Base-by-base conservation (phyloP, 2,888 invertebrate genomes). In the Chrysotoxum bicinctum region DNA sequence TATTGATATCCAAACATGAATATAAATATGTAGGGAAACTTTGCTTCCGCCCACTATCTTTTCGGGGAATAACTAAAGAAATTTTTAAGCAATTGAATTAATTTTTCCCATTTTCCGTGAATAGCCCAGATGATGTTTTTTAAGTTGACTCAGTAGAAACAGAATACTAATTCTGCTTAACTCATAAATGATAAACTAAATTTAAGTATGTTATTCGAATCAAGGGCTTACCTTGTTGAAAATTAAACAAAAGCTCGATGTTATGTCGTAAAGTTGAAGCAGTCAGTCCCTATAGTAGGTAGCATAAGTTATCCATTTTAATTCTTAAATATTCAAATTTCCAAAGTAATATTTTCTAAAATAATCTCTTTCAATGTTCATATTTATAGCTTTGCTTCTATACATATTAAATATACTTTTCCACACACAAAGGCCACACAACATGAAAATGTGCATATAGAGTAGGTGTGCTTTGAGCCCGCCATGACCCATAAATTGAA, bases 401-500 rank as follows among this genome's bases (percentile, higher is more conserved):
- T 26, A 14, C 3, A 6, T 50, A 50, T 50, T 23, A 26, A 23
- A 50, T 50, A 50, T 7, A 23, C 50, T 14, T 40, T 60, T 40
- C 21, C 10, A 40, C 8, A 40, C n/a, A 37, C 60, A 26, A 26
- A 26, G 37, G n/a, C 60, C 60, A 23, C 58, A 23, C 40, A 60
- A n/a, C 40, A 23, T 14, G 9, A 16, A 5, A 32, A n/a, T 14
- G 2, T 23, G 2, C 3, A 14, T n/a, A 7, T 23, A 26, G 16
- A 43, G 58, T 40, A 62, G 60, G 60, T 40, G 40, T 60, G 12
- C 23, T 23, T 35, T 62, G 21, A 62, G 26, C 16, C 21, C 16
- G 4, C 60, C 40, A 43, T 62, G 60, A 43, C 60, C 60, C 60
- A 62, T 43, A 62, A 43, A 58, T 14, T 3, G 9, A 56, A 35